Percentiles rank a stretch among this genome's conserved stretches.
Conservation (phyloP, 2,888 invertebrate species). For the Heliconius cydno region DNA sequence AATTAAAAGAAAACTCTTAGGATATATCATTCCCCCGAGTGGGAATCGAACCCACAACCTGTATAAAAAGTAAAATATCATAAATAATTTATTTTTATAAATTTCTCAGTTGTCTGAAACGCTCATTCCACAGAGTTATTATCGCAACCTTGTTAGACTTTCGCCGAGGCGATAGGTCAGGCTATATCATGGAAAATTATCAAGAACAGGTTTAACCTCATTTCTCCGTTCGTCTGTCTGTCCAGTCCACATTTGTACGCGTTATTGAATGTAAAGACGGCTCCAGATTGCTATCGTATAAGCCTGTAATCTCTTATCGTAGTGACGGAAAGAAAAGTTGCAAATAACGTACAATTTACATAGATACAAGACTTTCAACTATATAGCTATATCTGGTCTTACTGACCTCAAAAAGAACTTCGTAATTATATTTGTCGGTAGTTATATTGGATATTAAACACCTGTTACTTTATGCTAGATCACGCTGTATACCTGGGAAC, state of each 20-base stretch:
- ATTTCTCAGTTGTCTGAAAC: conserved; percentile 35
- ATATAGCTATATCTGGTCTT: conserved; percentile 10
- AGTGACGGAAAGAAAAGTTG: conserved; percentile 13
- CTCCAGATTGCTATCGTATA: conserved; percentile 20
- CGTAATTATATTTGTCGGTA: too few relatives aligned
- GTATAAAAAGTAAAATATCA: background rate
- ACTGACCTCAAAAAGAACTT: conserved; percentile 2
- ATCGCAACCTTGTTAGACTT: conserved; percentile 45
- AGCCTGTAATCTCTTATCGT: conserved; percentile 11
- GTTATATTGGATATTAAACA: background rate
- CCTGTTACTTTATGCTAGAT: background rate
- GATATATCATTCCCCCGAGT: too few relatives aligned
- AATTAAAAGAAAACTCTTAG: too few relatives aligned
- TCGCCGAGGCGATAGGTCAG: conserved; percentile 49
- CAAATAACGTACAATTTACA: conserved; percentile 17
- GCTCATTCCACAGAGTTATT: conserved; percentile 41
- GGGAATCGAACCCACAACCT: too few relatives aligned
- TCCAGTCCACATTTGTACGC: conserved; percentile 16
- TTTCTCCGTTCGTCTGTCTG: conserved; percentile 41
- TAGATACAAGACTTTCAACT: background rate
- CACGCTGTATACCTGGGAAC: too few relatives aligned
- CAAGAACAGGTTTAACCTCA: conserved; percentile 47
- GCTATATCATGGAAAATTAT: conserved; percentile 44
- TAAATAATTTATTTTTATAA: conserved; percentile 19
- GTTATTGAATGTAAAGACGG: conserved; percentile 23